Evolutionary conservation across 2,113 vertebrate species (phyloP).

Genomic region (Mastomys natalensis): DNA sequence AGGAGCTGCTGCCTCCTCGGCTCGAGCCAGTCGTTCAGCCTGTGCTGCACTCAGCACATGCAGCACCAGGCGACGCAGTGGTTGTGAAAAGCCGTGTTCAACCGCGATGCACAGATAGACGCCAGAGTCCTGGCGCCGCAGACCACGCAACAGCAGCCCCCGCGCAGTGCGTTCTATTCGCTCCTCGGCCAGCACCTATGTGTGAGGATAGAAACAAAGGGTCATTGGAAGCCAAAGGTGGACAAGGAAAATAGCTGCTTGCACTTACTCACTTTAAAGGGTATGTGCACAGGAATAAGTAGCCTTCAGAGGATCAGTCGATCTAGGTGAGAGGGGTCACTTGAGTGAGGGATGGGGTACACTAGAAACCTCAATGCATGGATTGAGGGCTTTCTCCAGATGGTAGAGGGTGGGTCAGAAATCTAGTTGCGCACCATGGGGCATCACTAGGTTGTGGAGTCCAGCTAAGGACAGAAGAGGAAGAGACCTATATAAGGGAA

Average conservation of each 20-base stretch:
- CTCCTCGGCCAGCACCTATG: constrained; percentile 91
- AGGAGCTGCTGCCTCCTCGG: constrained; percentile 61
- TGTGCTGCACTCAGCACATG: constrained; percentile 90
- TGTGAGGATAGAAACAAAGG: neutral
- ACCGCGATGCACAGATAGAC: constrained; percentile 93
- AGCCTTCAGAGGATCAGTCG: neutral
- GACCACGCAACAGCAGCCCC: constrained; percentile 92
- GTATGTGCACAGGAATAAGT: neutral
- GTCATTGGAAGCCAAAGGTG: neutral
- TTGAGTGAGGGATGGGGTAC: neutral
- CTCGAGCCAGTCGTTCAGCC: constrained; percentile 77
- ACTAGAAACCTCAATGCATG: neutral
- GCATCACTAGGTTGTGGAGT: neutral
- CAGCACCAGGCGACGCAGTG: constrained; percentile 91
- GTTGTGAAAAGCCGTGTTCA: constrained; percentile 96
- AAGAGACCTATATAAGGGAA: no score
- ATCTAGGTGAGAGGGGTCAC: neutral
- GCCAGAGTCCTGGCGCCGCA: constrained; percentile 90
- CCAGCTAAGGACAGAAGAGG: neutral
- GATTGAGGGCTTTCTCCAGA: neutral
- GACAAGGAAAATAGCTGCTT: no score
- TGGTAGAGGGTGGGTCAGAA: neutral
- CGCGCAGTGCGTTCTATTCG: constrained; percentile 89
- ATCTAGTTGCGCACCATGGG: neutral
- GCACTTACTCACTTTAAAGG: neutral